Percentiles rank a stretch among this genome's conserved stretches.
phyloP scores from a whole-genome alignment of 2,888 invertebrate genomes.

The Malthinus flaveolus region DNA sequence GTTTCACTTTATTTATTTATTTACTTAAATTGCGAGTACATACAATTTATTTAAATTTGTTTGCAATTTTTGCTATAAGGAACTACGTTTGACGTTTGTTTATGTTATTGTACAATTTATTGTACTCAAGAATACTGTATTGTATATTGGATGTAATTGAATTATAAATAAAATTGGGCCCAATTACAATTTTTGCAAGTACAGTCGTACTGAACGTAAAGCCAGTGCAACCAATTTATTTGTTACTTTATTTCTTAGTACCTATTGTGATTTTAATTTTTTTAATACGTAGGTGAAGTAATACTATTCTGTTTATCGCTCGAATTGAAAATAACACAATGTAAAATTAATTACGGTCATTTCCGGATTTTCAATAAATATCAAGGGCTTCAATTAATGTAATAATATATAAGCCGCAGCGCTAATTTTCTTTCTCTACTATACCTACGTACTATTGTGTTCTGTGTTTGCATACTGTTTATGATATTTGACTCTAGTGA shows the following conservation, averaged over 20 bases:
- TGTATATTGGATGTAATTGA: too few relatives aligned
- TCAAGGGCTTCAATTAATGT: conserved; percentile 17
- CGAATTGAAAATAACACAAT: too few relatives aligned
- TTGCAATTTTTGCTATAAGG: too few relatives aligned
- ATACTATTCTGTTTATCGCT: too few relatives aligned
- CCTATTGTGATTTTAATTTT: not conserved
- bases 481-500: not conserved
- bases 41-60: too few relatives aligned
- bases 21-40: too few relatives aligned
- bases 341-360: not conserved
- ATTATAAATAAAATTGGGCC: too few relatives aligned
- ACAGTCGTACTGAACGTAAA: not conserved
- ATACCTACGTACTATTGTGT: too few relatives aligned
- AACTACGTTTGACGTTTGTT: too few relatives aligned
- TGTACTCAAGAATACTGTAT: too few relatives aligned
- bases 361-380: conserved; percentile 4
- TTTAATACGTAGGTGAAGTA: not conserved
- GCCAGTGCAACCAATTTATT: not conserved
- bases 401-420: conserved; percentile 4
- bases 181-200: not conserved
- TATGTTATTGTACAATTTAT: too few relatives aligned
- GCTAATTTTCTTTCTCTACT: conserved; percentile 10
- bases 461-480: not conserved
- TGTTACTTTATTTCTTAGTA: not conserved
- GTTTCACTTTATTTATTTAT: too few relatives aligned